Base-by-base conservation (phyloP, 2,797 vertebrate genomes). In the Hemitrygon akajei region DNA sequence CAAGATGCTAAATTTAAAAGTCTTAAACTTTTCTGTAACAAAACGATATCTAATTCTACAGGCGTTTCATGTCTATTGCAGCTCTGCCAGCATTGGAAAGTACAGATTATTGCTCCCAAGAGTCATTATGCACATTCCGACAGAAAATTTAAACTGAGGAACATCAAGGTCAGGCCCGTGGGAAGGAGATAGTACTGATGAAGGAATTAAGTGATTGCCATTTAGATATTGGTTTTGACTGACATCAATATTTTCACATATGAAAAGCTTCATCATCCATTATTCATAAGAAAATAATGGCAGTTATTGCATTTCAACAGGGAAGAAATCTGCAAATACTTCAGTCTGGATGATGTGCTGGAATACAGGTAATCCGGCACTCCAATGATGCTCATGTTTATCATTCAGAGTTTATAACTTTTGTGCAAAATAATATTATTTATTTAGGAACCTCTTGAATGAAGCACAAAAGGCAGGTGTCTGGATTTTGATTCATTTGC, bases 271-370 rank as follows among this genome's bases (percentile, higher is more conserved):
- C 18, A 56, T 22, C 37, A 93, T 76, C 91, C 71, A 93, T 93
- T 75, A 93, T 93, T 73, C 91, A 93, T 93, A 71, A 58, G 91
- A 93, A 56, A 76, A 47, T 76, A 11, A 76, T 75, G 71, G 71
- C 91, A 56, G 71, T 76, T 76, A 58, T 40, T 76, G 47, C 91
- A 93, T 58, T 93, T 47, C 47, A 75, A 76, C 91, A 75, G 40
- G n/a, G 69, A 27, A 18, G 27, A 76, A 93, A 93, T 56, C 47
- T 76, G 71, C 37, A 27, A 27, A 56, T 76, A 58, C 27, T 58
- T 58, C 91, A 47, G 30, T 56, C 10, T 25, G 0, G 25, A 25
- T 47, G 71, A 58, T 93, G 27, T n/a, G 40, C 76, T 56, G 27
- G 71, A 40, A 47, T 56, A 22, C 10, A 27, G 34, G 71, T 75